A percentile compares a stretch with the other conserved stretches of the same genome.
Conservation (phyloP, 1,140 invertebrate species). For the Sycobia sp. region DNA sequence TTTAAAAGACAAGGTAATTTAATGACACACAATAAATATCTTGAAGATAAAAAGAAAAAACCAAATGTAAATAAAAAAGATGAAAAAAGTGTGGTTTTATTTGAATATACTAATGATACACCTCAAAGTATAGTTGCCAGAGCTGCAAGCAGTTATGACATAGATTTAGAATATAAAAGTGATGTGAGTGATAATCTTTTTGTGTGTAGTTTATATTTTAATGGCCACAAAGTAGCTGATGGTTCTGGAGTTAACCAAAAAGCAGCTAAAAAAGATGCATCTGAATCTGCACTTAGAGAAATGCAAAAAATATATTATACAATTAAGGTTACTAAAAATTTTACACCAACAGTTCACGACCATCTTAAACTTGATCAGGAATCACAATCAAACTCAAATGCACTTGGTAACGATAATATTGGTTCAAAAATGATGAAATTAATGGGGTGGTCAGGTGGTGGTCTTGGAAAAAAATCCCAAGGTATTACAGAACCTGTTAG, state of each 20-base stretch:
- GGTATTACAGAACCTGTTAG: slow-evolving; percentile 72
- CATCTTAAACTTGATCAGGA: background rate
- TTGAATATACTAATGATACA: slow-evolving; percentile 46
- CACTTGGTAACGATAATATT: slow-evolving; percentile 60
- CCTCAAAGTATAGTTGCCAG: slow-evolving; percentile 43
- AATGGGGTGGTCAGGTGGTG: slow-evolving; percentile 84
- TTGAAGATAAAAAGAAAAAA: slow-evolving; percentile 21
- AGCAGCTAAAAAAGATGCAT: slow-evolving; percentile 57
- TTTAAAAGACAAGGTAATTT: slow-evolving; percentile 12
- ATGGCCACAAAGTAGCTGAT: slow-evolving; percentile 48
- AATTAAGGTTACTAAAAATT: slow-evolving; percentile 57
- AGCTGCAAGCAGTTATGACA: slow-evolving; percentile 40
- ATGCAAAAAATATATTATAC: slow-evolving; percentile 62
- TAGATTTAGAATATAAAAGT: slow-evolving; percentile 47
- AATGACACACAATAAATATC: background rate
- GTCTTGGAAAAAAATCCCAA: slow-evolving; percentile 71
- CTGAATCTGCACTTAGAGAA: slow-evolving; percentile 49
- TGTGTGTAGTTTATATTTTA: slow-evolving; percentile 48
- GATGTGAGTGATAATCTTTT: slow-evolving; percentile 39
- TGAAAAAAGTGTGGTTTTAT: slow-evolving; percentile 45
- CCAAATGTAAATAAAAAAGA: background rate
- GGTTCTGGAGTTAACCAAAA: slow-evolving; percentile 51
- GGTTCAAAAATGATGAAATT: slow-evolving; percentile 75
- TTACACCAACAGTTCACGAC: slow-evolving; percentile 23
- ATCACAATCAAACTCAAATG: background rate